These are phyloP conservation scores for Plecturocebus donacophilus DNA, from an alignment of 2,113 vertebrate species.

Conservation along the genomic window DNA sequence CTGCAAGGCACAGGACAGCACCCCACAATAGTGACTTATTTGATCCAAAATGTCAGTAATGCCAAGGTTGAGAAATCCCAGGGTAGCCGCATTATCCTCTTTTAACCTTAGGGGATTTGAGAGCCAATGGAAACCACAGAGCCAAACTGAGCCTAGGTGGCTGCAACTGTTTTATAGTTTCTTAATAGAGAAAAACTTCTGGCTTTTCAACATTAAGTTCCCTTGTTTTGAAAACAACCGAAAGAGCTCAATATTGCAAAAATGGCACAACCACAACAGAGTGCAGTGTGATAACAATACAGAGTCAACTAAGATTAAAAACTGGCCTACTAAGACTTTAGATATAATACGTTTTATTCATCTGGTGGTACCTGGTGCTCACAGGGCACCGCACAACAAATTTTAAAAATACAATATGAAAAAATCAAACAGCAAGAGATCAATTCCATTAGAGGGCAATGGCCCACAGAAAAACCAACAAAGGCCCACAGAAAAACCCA, in stretches of 20 bases:
- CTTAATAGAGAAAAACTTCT: slow-evolving; percentile 9
- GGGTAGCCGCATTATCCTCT: not conserved
- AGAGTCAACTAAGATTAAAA: slow-evolving; percentile 63
- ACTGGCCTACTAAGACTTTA: slow-evolving; percentile 68
- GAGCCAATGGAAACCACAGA: not conserved
- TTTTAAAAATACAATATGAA: slow-evolving; percentile 81
- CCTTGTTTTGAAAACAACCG: not conserved
- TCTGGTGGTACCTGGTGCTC: slow-evolving; percentile 76
- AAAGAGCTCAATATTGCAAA: not conserved
- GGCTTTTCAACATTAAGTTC: not conserved
- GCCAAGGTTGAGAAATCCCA: not conserved
- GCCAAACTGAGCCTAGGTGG: not conserved
- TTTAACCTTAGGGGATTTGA: not conserved
- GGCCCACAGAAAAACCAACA: slow-evolving; percentile 62
- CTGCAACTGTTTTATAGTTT: not conserved
- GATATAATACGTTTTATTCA: slow-evolving; percentile 77
- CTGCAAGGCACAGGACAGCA: not conserved
- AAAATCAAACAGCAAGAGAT: slow-evolving; percentile 77
- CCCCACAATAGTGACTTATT: not conserved
- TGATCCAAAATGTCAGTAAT: not conserved
- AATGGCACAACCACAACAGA: slow-evolving; percentile 38
- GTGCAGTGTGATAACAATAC: not conserved
- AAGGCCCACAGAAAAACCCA: slow-evolving; percentile 67
- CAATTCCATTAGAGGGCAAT: slow-evolving; percentile 73
- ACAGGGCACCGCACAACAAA: slow-evolving; percentile 78